Conservation (phyloP, 2,888 invertebrate genomes). For the Argyra leucocephala region DNA sequence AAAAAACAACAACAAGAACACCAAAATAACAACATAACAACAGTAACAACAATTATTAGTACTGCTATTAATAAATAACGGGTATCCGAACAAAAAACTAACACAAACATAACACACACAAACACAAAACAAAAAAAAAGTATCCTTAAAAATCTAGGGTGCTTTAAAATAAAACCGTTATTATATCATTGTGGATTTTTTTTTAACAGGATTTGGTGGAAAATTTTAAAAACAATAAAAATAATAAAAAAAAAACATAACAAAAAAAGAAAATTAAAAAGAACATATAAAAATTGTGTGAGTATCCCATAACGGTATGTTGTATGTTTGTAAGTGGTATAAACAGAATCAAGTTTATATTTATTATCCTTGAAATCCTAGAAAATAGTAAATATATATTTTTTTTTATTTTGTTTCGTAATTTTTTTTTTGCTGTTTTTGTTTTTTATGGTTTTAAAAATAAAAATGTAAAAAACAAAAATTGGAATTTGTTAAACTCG, state of each 20-base stretch:
- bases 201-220: neutral
- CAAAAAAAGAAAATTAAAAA: neutral
- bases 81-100: neutral
- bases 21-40: neutral
- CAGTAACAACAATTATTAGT: neutral
- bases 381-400: neutral
- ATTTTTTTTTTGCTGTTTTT: too few species aligned
- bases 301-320: neutral
- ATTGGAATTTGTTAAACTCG: too few species aligned
- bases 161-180: neutral
- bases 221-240: neutral
- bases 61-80: neutral
- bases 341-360: neutral
- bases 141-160: neutral
- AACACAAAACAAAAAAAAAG: too few species aligned
- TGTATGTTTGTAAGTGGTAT: neutral
- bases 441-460: too few species aligned
- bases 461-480: too few species aligned
- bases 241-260: neutral
- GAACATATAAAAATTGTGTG: too few species aligned
- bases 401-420: neutral
- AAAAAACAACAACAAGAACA: neutral
- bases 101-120: too few species aligned
- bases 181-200: neutral
- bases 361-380: neutral